Evolutionary conservation across 2,113 vertebrate species (phyloP), one percentile per base, ranked within the genome.

Genomic region (Laticauda colubrina): DNA sequence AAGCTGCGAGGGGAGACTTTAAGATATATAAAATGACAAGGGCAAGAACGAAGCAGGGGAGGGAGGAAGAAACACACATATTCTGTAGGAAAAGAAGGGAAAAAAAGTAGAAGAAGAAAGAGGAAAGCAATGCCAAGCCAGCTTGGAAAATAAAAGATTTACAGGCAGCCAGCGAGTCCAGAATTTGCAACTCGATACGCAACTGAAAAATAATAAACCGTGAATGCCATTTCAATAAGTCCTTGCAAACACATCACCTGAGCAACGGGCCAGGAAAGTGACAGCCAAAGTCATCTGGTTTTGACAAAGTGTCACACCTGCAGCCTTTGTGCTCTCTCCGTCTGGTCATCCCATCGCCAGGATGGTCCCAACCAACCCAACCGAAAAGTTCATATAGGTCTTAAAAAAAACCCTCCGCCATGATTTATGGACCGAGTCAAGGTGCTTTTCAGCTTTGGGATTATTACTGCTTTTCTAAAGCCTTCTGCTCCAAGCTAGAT

Each of bases 191-290:
- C 86, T 90, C 18, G 90, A 94, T 89, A 87, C n/a, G 89, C 91
- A 93, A 92, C 85, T 91, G 53, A 2, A 90, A 8, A 94, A 51
- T 51, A 94, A 75, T 94, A 5, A 88, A 56, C 48, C 86, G 93
- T 81, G 86, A 92, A 90, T 55, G 92, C 88, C 95, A 93, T 92
- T 96, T 93, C 69, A 75, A 92, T 95, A 89, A 94, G 69, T 81
- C 89, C 45, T 64, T 91, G 61, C 57, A 88, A 93, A 96, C 85
- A 51, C 89, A 92, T 93, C 87, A 92, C 55, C 51, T 51, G 26
- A n/a, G 26, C 64, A 43, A 56, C 91, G 54, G 93, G 86, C 89
- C 95, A 94, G 91, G 91, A 93, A 94, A 94, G 91, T 93, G 3
- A 85, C 89, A 94, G 29, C 86, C 88, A 89, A 59, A 61, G 81